These are phyloP conservation scores for Toxonevra muliebris DNA, from an alignment of 2,888 invertebrate genomes.

Conservation along the genomic window DNA sequence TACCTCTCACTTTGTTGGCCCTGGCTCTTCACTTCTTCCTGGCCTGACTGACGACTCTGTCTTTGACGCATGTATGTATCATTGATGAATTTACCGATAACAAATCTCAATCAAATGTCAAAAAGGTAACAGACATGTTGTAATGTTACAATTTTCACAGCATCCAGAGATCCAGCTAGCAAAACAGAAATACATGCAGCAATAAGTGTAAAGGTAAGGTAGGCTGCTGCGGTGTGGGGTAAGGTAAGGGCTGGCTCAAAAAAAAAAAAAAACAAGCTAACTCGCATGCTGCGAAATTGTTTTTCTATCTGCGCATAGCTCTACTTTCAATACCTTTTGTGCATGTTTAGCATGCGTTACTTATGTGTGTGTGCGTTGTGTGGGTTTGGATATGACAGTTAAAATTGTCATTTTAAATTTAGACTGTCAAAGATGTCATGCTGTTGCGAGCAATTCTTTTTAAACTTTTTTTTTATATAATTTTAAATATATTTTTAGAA, in stretches of 20 bases:
- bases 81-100: conserved; percentile 62
- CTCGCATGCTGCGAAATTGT: conserved; percentile 48
- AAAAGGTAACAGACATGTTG: conserved; percentile 64
- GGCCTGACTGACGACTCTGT: conserved; percentile 34
- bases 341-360: neutral
- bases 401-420: conserved; percentile 56
- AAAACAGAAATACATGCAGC: neutral
- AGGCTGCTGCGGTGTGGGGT: neutral
- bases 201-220: neutral
- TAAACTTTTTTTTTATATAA: too few relatives aligned
- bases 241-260: neutral
- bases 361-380: conserved; percentile 8
- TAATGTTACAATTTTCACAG: conserved; percentile 62
- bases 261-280: too few relatives aligned
- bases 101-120: conserved; percentile 66
- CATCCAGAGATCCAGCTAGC: conserved; percentile 3
- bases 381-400: conserved; percentile 50
- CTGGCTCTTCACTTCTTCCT: neutral
- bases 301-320: conserved; percentile 34
- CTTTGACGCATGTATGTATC: conserved; percentile 61
- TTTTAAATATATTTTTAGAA: too few relatives aligned
- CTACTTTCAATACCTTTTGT: too few relatives aligned
- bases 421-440: conserved; percentile 30
- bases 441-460: too few relatives aligned
- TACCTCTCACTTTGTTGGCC: neutral